Evolutionary conservation across 2,888 invertebrate genomes (phyloP).

Genomic region (Leucophenga maculata): DNA sequence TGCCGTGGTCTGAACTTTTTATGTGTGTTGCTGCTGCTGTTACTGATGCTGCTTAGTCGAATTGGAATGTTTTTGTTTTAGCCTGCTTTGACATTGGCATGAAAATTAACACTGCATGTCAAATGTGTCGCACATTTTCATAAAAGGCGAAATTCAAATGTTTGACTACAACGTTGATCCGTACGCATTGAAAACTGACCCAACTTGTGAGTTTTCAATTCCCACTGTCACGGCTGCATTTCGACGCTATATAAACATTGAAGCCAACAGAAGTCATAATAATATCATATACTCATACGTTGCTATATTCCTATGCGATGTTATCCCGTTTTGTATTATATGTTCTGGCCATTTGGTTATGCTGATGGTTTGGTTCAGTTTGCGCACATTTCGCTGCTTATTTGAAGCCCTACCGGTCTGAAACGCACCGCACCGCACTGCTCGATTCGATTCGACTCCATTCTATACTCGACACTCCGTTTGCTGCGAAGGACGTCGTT

Average conservation of each 20-base stretch:
- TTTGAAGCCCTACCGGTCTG: background rate
- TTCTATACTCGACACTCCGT: background rate
- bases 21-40: background rate
- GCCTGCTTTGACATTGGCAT: background rate
- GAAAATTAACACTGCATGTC: conserved; percentile 35
- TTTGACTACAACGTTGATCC: conserved; percentile 1
- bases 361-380: background rate
- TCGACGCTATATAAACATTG: background rate
- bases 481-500: conserved; percentile 6
- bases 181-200: background rate
- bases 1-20: no score
- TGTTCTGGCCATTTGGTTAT: no score
- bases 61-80: background rate
- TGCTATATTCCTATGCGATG: background rate
- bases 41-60: background rate
- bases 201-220: no score
- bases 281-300: background rate
- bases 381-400: background rate
- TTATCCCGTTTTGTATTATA: background rate
- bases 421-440: no score
- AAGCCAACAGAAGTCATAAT: conserved; percentile 9
- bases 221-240: background rate
- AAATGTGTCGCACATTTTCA: conserved; percentile 33
- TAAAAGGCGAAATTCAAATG: conserved; percentile 32
- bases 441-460: background rate